Evolutionary conservation across 2,113 vertebrate genomes (phyloP).

Genomic region (Brachyhypopomus occidentalis): DNA sequence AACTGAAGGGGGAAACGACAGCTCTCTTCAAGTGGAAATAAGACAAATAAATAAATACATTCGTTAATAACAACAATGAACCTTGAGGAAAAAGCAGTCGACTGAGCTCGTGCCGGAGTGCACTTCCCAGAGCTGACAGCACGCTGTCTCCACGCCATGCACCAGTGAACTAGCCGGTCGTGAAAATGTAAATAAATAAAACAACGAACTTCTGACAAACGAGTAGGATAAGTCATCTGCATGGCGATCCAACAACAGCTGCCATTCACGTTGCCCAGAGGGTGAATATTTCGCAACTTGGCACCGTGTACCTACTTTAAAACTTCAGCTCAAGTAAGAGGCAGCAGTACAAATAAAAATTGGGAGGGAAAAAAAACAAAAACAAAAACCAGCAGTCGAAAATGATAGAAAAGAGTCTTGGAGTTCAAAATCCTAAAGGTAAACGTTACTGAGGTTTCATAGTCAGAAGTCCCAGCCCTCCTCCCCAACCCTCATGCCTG

Average conservation of each 20-base stretch:
- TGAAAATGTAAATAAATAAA: conserved; percentile 45
- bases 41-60: background rate
- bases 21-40: background rate
- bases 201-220: conserved; percentile 19
- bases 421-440: background rate
- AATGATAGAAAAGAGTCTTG: background rate
- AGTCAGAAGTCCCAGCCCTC: background rate
- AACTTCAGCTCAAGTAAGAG: background rate
- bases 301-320: background rate
- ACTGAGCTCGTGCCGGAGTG: background rate
- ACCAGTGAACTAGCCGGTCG: background rate
- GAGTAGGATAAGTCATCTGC: conserved; percentile 4
- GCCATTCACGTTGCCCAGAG: conserved; percentile 25
- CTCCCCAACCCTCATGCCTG: background rate
- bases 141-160: background rate
- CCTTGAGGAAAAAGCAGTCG: conserved; percentile 27
- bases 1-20: background rate
- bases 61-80: background rate
- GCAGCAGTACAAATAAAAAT: background rate
- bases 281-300: conserved; percentile 28
- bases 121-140: conserved; percentile 21
- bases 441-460: background rate
- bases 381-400: background rate
- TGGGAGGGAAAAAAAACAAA: too few species aligned
- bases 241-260: conserved; percentile 35